Percentiles rank a stretch among this genome's conserved stretches.
Evolutionary conservation across 2,888 invertebrate genomes (phyloP).

Genomic region (Nephrotoma guestfalica): DNA sequence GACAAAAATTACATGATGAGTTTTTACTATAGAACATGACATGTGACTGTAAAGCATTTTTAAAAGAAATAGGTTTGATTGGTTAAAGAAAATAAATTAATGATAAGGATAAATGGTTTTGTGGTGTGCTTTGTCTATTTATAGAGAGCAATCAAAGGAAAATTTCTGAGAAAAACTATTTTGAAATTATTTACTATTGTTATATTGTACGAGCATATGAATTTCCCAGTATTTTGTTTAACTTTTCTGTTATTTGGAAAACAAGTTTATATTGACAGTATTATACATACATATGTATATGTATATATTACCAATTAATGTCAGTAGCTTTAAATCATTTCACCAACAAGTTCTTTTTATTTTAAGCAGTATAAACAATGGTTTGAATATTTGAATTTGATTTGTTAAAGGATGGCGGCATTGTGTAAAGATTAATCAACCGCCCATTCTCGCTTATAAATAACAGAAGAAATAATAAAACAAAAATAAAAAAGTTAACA

Average conservation of each 20-base stretch:
- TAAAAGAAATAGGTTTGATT: not conserved
- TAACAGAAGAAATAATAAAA: no score
- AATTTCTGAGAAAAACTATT: no score
- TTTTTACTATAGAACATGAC: not conserved
- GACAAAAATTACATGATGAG: not conserved
- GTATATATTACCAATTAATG: no score
- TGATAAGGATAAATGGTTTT: not conserved
- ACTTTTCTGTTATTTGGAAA: not conserved
- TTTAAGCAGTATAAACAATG: no score
- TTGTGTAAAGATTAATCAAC: no score
- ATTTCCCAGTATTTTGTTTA: not conserved
- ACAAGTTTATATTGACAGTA: not conserved
- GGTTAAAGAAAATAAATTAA: not conserved
- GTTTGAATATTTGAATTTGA: no score
- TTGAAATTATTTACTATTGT: not conserved
- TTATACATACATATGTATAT: not conserved
- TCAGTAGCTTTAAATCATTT: no score
- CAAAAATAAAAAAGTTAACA: no score
- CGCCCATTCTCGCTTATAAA: no score
- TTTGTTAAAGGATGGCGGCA: no score
- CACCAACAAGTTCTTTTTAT: no score
- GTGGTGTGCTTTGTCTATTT: not conserved
- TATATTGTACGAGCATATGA: not conserved
- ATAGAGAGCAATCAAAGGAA: no score
- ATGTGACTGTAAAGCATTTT: not conserved